Conservation (phyloP, 2,797 vertebrate genomes). For the Apogon talboti region DNA sequence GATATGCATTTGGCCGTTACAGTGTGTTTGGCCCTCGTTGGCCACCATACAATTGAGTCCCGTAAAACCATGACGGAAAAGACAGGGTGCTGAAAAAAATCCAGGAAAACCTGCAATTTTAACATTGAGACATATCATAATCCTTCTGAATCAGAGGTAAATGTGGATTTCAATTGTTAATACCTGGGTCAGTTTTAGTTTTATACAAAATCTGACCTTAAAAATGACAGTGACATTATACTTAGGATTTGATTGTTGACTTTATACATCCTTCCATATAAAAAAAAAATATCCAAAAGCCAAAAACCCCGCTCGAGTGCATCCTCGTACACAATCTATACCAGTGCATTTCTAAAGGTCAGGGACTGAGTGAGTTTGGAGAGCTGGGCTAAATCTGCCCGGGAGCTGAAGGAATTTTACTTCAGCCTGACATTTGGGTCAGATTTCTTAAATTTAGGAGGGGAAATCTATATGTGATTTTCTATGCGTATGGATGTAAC, state of each 20-base stretch:
- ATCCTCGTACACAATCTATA: background rate
- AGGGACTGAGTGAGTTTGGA: constrained; percentile 1
- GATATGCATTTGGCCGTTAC: too few relatives aligned
- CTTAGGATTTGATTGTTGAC: too few relatives aligned
- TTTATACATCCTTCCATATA: background rate
- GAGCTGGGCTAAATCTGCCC: background rate
- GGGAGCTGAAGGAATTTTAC: constrained; percentile 7
- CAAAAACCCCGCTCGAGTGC: background rate
- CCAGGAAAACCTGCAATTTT: background rate
- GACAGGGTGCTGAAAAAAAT: background rate
- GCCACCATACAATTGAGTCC: background rate
- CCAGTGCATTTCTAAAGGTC: constrained; percentile 16
- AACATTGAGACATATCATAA: too few relatives aligned
- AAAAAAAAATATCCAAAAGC: constrained; percentile 5
- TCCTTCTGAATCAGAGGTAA: too few relatives aligned
- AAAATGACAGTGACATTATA: too few relatives aligned
- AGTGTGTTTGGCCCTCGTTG: too few relatives aligned
- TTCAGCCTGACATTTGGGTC: constrained; percentile 18
- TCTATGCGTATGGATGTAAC: background rate
- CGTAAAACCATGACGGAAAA: constrained; percentile 5
- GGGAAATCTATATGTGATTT: background rate
- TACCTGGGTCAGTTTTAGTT: too few relatives aligned
- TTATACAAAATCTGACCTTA: too few relatives aligned
- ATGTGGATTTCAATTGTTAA: too few relatives aligned
- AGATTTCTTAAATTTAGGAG: constrained; percentile 1